These are phyloP conservation scores for Sparidentex hasta DNA, from an alignment of 2,797 vertebrate species.

Conservation along the genomic window DNA sequence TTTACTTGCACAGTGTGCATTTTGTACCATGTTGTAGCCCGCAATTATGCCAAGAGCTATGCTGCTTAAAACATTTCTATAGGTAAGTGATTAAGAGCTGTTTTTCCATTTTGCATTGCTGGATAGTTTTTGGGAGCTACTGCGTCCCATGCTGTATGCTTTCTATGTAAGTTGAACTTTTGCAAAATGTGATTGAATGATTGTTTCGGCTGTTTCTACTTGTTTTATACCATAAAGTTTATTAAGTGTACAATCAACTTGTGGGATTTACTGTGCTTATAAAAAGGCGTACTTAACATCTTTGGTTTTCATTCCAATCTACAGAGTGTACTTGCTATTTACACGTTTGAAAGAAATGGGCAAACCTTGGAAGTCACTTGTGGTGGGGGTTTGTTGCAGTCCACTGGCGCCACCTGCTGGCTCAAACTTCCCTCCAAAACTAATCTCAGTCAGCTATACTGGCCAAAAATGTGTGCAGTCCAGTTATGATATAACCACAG, in stretches of 20 bases:
- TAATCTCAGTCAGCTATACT: neutral
- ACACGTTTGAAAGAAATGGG: neutral
- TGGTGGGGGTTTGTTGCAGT: neutral
- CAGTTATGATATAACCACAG: neutral
- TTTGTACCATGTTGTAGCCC: constrained; percentile 73
- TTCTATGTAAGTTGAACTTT: constrained; percentile 61
- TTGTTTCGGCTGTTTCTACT: constrained; percentile 74
- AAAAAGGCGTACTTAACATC: constrained; percentile 12
- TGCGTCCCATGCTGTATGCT: constrained; percentile 65
- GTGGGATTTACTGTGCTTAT: constrained; percentile 50
- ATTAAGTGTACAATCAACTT: constrained; percentile 44
- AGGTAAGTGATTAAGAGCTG: constrained; percentile 50
- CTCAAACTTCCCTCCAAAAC: neutral
- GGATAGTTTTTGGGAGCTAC: constrained; percentile 59
- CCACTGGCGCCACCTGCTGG: constrained; percentile 49
- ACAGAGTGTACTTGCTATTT: neutral
- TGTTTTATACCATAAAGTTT: constrained; percentile 77
- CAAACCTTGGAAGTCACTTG: neutral
- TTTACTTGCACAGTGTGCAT: constrained; percentile 81
- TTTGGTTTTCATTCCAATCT: neutral
- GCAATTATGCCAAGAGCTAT: constrained; percentile 70
- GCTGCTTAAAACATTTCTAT: constrained; percentile 76
- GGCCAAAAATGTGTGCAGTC: neutral
- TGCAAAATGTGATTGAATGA: constrained; percentile 62
- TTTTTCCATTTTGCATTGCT: constrained; percentile 77